Evolutionary conservation across 2,797 vertebrate genomes (phyloP).

Genomic region (Sciurus carolinensis): DNA sequence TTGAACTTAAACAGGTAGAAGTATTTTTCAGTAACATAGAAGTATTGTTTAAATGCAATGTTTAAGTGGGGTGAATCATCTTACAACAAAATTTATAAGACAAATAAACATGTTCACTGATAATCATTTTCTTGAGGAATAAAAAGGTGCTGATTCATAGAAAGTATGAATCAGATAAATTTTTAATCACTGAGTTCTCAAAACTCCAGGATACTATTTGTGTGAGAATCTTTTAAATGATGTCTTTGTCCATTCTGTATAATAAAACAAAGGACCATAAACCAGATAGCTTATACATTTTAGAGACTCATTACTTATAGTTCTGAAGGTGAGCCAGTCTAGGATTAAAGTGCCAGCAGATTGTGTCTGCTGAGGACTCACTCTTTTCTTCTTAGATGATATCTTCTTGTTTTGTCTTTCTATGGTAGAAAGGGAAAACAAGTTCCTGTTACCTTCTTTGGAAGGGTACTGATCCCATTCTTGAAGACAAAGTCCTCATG

Average conservation of each 20-base stretch:
- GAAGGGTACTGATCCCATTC: neutral
- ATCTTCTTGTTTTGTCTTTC: neutral
- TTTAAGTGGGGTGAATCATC: neutral
- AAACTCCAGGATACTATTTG: neutral
- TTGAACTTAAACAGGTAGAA: slow-evolving; percentile 17
- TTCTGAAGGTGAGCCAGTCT: neutral
- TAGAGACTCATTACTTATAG: neutral
- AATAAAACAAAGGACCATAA: neutral
- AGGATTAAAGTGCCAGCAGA: neutral
- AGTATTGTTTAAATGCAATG: neutral
- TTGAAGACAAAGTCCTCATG: neutral
- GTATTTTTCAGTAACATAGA: neutral
- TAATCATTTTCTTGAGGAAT: neutral
- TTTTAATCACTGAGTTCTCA: neutral
- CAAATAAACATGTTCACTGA: neutral
- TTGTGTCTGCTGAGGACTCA: neutral
- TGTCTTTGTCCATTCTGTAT: neutral
- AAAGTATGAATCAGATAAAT: neutral
- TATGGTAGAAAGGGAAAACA: neutral
- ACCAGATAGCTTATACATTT: neutral
- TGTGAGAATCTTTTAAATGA: neutral
- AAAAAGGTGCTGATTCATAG: neutral
- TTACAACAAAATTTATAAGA: neutral
- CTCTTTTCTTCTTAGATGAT: neutral
- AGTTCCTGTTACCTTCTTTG: neutral